Evolutionary conservation across 2,797 vertebrate genomes (phyloP).

Genomic region (Bradypus variegatus): DNA sequence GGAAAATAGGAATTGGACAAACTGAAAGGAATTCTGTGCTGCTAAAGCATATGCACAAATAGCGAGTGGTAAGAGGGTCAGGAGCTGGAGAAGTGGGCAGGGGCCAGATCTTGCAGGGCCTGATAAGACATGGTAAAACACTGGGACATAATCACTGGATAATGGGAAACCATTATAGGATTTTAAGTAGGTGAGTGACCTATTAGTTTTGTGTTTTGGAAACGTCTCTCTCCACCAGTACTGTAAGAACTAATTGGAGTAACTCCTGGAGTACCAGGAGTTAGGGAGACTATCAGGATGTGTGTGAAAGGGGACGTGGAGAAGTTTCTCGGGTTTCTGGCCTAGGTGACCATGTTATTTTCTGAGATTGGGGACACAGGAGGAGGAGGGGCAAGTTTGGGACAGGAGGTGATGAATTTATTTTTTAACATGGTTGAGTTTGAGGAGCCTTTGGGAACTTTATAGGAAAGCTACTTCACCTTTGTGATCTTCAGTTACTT

Average conservation of each 20-base stretch:
- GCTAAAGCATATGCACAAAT: not conserved
- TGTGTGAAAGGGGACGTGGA: not conserved
- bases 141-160: not conserved
- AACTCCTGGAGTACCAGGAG: not conserved
- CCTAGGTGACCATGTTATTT: not conserved
- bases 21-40: not conserved
- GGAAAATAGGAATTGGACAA: not conserved
- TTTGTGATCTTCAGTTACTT: not conserved
- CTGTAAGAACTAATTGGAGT: not conserved
- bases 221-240: not conserved
- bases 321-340: not conserved
- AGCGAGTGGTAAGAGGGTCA: not conserved
- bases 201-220: not conserved
- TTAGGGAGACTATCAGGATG: not conserved
- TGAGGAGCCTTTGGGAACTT: not conserved
- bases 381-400: not conserved
- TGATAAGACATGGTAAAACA: not conserved
- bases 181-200: not conserved
- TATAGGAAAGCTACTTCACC: not conserved
- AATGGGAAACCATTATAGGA: not conserved
- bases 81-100: not conserved
- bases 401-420: not conserved
- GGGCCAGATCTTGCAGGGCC: not conserved
- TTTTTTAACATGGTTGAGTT: constrained; percentile 12
- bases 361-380: not conserved